Base-by-base conservation (phyloP, 2,113 vertebrate genomes). In the pig (Sus scrofa) region DNA sequence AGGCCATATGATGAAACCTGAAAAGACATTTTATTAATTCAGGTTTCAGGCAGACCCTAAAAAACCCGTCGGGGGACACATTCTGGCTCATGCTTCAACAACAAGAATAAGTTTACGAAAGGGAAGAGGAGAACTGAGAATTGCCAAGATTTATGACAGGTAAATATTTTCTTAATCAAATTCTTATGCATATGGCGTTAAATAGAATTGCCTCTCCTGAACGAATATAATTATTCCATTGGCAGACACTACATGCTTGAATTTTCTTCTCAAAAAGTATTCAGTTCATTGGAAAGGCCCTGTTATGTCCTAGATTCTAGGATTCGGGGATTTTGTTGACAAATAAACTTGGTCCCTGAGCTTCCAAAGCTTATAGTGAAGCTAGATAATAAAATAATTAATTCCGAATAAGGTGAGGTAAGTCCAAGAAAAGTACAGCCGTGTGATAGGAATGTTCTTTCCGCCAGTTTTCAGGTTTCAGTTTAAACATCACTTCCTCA, bases 91-190 rank as follows among this genome's bases (percentile, higher is more conserved):
- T 39, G 99, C 99, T 97, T 99, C 99, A 1, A 99, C 99, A 95
- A 99, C 99, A 70, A 99, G 99, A 92, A 99, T 99, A 98, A 99
- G 99, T 85, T 97, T 99, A 98, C 98, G 99, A 95, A 99, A 99
- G 94, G 99, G 99, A 71, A 99, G 99, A 96, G 99, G 99, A 75
- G 99, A 99, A 97, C 98, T 99, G 97, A 99, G 99, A 75, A 99
- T 99, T 89, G 99, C 99, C 85, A 99, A 99, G 98, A 99, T 99
- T 98, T 99, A 99, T 9, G 99, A 99, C 98, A 99, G 99, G 99
- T 99, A 98, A 98, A 82, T 79, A 73, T 89, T 37, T 70, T 97
- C 52, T 85, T 89, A 60, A 56, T 74, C 79, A 95, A 58, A 70
- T 81, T 89, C 62, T 56, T 73, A 4, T 71, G 19, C 68, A n/a